A percentile compares a stretch with the other conserved stretches of the same genome.
phyloP scores from a whole-genome alignment of 1,140 invertebrate species.

The Planococcus citri region DNA sequence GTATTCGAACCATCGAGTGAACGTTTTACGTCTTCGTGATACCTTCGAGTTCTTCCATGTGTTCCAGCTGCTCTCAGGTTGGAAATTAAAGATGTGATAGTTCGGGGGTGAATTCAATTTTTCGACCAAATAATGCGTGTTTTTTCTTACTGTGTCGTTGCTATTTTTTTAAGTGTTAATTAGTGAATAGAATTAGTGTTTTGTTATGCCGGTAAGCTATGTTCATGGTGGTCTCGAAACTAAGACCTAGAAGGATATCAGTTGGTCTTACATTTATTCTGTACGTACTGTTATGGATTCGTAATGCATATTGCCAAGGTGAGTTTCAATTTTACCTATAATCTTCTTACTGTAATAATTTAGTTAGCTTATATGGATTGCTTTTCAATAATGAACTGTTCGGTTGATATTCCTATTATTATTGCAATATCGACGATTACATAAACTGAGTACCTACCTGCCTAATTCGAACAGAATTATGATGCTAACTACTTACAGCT shows the following conservation, averaged over 20 bases:
- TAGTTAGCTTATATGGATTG: too few relatives aligned
- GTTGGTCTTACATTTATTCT: neutral
- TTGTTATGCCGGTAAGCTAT: slow-evolving; percentile 13
- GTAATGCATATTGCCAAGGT: neutral
- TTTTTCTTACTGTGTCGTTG: neutral
- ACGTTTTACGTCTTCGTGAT: neutral
- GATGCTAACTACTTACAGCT: too few relatives aligned
- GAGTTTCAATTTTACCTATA: neutral
- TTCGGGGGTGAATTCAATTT: neutral
- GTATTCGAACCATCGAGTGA: neutral
- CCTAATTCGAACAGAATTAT: too few relatives aligned
- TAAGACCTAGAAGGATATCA: neutral
- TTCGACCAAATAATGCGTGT: neutral
- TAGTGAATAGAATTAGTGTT: neutral
- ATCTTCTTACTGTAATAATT: too few relatives aligned
- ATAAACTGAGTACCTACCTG: too few relatives aligned
- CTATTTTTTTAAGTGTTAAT: neutral
- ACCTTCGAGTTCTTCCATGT: neutral
- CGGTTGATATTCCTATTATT: too few relatives aligned
- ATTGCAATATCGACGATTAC: too few relatives aligned
- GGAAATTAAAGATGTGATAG: neutral
- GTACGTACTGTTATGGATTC: neutral
- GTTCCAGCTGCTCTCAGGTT: too few relatives aligned
- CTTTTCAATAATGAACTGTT: too few relatives aligned
- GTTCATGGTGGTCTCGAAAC: slow-evolving; percentile 10